Evolutionary conservation across 1,140 invertebrate genomes (phyloP).

Genomic region (Drosophila bipectinata): DNA sequence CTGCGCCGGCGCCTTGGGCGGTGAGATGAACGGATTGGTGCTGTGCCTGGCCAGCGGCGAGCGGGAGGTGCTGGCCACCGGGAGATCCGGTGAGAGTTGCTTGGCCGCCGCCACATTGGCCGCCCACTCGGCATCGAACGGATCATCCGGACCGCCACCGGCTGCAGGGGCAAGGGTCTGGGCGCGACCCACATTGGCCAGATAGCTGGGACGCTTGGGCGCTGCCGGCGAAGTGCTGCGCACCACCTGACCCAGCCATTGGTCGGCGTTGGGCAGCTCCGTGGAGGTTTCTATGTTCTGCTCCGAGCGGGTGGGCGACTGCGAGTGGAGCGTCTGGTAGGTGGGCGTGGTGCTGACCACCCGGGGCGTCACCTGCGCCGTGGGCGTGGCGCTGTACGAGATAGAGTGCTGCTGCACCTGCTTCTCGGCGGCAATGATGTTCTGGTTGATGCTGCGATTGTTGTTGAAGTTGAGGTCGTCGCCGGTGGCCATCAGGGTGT

Average conservation of each 20-base stretch:
- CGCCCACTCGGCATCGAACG: slow-evolving; percentile 95
- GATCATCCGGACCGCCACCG: slow-evolving; percentile 85
- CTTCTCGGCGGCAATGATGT: slow-evolving; percentile 83
- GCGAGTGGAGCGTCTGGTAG: slow-evolving; percentile 52
- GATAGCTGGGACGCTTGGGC: slow-evolving; percentile 85
- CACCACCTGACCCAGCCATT: slow-evolving; percentile 90
- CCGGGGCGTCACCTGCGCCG: slow-evolving; percentile 36
- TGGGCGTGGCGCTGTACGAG: slow-evolving; percentile 56
- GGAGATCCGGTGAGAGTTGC: slow-evolving; percentile 76
- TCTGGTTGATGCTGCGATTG: slow-evolving; percentile 85
- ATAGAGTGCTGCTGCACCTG: slow-evolving; percentile 68
- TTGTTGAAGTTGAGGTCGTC: slow-evolving; percentile 86
- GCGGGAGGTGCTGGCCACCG: slow-evolving; percentile 34
- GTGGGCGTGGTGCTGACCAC: slow-evolving; percentile 63
- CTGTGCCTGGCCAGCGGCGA: slow-evolving; percentile 72
- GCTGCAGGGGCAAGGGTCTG: slow-evolving; percentile 86
- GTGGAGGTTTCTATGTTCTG: slow-evolving; percentile 20
- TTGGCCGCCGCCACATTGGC: slow-evolving; percentile 83
- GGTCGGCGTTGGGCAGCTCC: slow-evolving; percentile 89
- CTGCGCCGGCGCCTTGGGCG: slow-evolving; percentile 85
- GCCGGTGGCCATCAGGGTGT: slow-evolving; percentile 85
- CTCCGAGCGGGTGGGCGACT: slow-evolving; percentile 57
- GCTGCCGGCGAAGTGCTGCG: slow-evolving; percentile 85
- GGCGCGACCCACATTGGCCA: slow-evolving; percentile 86
- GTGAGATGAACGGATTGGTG: slow-evolving; percentile 86